Evolutionary conservation across 2,797 vertebrate species (phyloP).

Genomic region (Sebastes aleutianus): DNA sequence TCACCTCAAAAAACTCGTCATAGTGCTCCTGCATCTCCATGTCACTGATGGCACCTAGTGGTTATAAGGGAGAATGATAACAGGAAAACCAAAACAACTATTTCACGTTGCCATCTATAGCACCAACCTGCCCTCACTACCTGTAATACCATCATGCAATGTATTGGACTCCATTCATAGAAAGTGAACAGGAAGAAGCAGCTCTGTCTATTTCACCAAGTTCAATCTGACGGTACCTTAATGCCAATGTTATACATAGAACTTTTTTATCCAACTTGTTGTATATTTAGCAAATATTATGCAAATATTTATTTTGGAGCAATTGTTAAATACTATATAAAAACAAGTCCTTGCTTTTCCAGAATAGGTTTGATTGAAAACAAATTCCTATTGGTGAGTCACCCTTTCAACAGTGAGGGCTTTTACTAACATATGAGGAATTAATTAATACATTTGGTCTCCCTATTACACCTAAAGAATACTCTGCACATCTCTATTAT

Average conservation of each 20-base stretch:
- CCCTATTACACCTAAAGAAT: neutral
- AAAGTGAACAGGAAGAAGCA: fast-evolving
- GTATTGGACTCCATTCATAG: neutral
- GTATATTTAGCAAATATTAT: neutral
- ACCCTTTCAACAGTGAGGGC: neutral
- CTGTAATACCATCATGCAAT: neutral
- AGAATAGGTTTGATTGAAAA: neutral
- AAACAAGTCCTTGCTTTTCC: neutral
- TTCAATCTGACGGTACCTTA: neutral
- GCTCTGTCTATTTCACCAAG: neutral
- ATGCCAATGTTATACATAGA: neutral
- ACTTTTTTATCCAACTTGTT: neutral
- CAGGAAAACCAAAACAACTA: neutral
- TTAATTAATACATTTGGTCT: neutral
- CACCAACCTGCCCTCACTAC: neutral
- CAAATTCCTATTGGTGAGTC: neutral
- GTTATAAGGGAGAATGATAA: neutral
- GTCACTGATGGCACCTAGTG: slow-evolving; percentile 94
- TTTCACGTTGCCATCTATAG: neutral
- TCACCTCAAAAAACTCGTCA: slow-evolving; percentile 97
- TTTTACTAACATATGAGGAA: neutral
- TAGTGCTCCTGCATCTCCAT: slow-evolving; percentile 99
- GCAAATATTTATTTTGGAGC: no score
- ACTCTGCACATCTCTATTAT: neutral
- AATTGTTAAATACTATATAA: neutral